phyloP scores from a whole-genome alignment of 2,888 invertebrate genomes.

The Tipula lateralis region DNA sequence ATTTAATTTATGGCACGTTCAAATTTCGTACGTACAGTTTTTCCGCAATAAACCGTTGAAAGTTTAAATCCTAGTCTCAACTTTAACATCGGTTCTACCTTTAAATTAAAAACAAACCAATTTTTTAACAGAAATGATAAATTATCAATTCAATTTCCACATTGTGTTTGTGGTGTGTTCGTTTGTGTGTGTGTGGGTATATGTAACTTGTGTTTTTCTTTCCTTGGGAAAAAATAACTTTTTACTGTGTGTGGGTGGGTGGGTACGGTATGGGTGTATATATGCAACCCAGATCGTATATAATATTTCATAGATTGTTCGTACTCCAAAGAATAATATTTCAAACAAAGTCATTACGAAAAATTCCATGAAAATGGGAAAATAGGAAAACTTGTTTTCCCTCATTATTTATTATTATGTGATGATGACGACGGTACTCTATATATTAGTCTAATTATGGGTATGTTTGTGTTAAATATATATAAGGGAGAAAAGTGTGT shows the following conservation, averaged over 20 bases:
- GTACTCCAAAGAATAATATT: not conserved
- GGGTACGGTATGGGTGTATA: not conserved
- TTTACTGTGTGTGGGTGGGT: not conserved
- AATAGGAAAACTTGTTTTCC: not conserved
- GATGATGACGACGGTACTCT: not conserved
- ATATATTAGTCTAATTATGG: not conserved
- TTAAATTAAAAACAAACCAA: not conserved
- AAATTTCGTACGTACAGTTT: not conserved
- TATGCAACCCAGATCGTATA: not conserved
- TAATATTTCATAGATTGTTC: not conserved
- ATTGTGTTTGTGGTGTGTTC: not conserved
- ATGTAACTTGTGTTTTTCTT: not conserved
- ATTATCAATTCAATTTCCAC: not conserved
- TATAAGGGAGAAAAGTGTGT: not conserved
- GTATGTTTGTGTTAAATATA: not conserved
- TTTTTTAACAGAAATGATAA: not conserved
- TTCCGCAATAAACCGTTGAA: not conserved
- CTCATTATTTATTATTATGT: not conserved
- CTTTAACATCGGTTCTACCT: not conserved
- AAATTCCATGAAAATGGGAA: not conserved
- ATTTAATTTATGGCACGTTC: not conserved
- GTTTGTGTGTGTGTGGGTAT: not conserved
- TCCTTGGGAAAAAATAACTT: not conserved
- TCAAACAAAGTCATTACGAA: not conserved
- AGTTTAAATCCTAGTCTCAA: not conserved